Conservation (phyloP, 2,888 invertebrate species). For the Zonitis immaculata region DNA sequence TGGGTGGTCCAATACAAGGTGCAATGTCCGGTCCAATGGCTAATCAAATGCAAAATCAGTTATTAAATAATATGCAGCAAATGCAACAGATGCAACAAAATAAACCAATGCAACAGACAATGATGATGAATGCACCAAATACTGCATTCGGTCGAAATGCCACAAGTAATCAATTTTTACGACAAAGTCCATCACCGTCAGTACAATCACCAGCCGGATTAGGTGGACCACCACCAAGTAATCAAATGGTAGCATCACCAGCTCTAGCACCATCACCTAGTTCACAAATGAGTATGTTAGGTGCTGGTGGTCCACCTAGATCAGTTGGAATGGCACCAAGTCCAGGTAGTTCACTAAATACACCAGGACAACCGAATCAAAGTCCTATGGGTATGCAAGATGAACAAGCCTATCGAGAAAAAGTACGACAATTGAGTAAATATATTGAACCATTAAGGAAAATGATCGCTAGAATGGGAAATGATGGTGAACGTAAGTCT, state of each 20-base stretch:
- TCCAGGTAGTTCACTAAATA: constrained; percentile 80
- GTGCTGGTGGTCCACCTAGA: constrained; percentile 52
- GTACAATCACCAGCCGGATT: constrained; percentile 64
- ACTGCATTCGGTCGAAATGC: constrained; percentile 56
- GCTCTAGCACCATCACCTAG: constrained; percentile 64
- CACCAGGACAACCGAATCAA: constrained; percentile 58
- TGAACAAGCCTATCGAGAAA: constrained; percentile 88
- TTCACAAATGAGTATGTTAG: constrained; percentile 60
- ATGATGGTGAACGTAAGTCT: constrained; percentile 65
- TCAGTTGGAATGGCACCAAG: constrained; percentile 67
- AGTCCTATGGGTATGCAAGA: constrained; percentile 69
- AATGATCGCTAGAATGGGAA: constrained; percentile 85
- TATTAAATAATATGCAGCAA: constrained; percentile 8
- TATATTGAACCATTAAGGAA: constrained; percentile 89
- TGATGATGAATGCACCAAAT: constrained; percentile 50
- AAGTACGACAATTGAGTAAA: constrained; percentile 86
- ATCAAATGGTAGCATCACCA: constrained; percentile 66
- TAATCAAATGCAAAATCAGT: constrained; percentile 36
- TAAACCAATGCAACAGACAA: constrained; percentile 30
- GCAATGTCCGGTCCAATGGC: constrained; percentile 41
- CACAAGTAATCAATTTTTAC: constrained; percentile 69
- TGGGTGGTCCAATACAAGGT: constrained; percentile 40
- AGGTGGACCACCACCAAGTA: constrained; percentile 44
- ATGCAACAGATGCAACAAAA: constrained; percentile 32
- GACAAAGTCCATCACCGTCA: constrained; percentile 76